These are phyloP conservation scores for Oreocharis arfaki DNA, from an alignment of 2,113 vertebrate species.

Conservation along the genomic window DNA sequence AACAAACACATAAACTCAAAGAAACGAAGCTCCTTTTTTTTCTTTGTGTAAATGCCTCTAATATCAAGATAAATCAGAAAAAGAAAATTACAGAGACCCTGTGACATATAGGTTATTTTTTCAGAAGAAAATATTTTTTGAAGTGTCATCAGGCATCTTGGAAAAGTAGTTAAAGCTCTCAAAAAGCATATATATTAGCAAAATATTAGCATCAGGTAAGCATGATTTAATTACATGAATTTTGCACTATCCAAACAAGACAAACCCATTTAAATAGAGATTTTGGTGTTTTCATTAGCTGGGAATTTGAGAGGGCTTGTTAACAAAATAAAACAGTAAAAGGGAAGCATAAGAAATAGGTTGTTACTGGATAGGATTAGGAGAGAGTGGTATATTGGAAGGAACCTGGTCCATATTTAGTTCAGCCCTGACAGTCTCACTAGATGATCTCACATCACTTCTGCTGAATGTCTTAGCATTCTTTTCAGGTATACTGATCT, in stretches of 20 bases:
- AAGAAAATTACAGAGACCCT: background rate
- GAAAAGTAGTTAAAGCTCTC: background rate
- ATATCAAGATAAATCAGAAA: background rate
- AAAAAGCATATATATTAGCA: background rate
- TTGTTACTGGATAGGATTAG: background rate
- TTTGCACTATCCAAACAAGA: background rate
- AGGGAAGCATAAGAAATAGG: background rate
- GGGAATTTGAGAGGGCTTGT: background rate
- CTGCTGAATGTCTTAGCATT: background rate
- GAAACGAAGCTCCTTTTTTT: constrained; percentile 9
- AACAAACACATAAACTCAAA: background rate
- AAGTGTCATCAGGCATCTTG: background rate
- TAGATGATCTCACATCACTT: background rate
- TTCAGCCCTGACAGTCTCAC: background rate
- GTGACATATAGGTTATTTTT: background rate
- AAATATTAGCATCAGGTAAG: background rate
- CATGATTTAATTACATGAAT: background rate
- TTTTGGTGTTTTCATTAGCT: background rate
- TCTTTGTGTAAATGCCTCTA: background rate
- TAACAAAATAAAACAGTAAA: background rate
- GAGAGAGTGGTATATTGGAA: background rate
- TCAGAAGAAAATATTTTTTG: background rate
- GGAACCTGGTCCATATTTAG: background rate
- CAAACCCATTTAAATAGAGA: background rate
- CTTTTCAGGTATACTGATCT: background rate